A percentile compares a stretch with the other conserved stretches of the same genome.
Evolutionary conservation across 2,797 vertebrate species (phyloP).

Genomic region (Muscicapa comitata): DNA sequence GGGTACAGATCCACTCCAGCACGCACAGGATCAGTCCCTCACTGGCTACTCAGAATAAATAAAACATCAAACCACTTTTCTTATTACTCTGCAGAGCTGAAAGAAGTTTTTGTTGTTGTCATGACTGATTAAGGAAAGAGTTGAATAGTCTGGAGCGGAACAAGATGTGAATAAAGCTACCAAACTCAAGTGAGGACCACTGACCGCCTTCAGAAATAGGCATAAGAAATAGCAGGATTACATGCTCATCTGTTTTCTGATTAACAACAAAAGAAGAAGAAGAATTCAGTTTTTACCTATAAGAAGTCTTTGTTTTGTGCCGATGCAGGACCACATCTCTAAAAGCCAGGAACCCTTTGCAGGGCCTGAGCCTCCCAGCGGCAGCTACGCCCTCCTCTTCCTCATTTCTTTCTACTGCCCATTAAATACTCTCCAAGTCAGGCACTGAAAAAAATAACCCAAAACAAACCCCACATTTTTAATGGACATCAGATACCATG

Average conservation of each 20-base stretch:
- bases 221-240: background rate
- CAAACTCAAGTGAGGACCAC: background rate
- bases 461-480: background rate
- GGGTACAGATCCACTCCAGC: background rate
- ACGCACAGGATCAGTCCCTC: background rate
- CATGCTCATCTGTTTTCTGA: background rate
- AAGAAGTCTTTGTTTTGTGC: background rate
- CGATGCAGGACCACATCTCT: background rate
- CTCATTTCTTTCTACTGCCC: constrained; percentile 36
- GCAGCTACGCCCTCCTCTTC: constrained; percentile 28
- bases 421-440: background rate
- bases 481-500: background rate
- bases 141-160: background rate
- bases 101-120: background rate
- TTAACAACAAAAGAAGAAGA: background rate
- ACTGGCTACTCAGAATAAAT: background rate
- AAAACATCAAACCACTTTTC: background rate
- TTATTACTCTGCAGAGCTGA: background rate
- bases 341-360: background rate
- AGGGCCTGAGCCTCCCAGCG: background rate
- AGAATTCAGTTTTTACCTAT: background rate
- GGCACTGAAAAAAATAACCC: background rate
- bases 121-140: background rate
- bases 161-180: background rate
- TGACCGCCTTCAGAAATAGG: background rate